Base-by-base conservation (phyloP, 2,113 vertebrate species). In the Oncorhynchus keta region DNA sequence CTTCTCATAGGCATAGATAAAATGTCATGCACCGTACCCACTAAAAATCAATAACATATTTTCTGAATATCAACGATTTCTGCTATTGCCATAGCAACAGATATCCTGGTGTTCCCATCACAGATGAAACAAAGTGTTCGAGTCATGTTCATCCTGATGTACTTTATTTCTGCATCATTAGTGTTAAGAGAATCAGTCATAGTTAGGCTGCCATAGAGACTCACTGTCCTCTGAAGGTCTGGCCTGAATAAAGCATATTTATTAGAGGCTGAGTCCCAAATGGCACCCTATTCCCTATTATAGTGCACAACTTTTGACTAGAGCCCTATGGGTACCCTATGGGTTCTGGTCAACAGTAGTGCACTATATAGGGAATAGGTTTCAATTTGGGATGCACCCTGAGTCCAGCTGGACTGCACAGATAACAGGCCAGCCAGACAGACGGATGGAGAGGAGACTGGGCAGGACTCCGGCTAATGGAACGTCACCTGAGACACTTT, bases 391-490 rank as follows among this genome's bases (percentile, higher is more conserved):
- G 51, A 62, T n/a, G 7, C 20, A 62, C 1, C 59, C 59, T 18
- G 51, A 14, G 13, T 55, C 51, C 51, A 22, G 67, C 69, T 70
- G 39, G 39, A 45, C 62, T 24, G 22, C 62, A n/a, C 65, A 48
- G 68, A 70, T 70, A 70, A 49, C 39, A 61, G 49, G 67, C 49
- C 39, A 49, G 68, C 39, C 39, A 11, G 71, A 62, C 72, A 73
- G 79, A 35, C 66, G 68, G 79, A 73, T 62, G 68, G 74, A 62
- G 51, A 39, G 69, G 68, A 72, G 51, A 39, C 73, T n/a, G 28
- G 73, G 61, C 22, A 55, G 3, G n/a, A 55, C 45, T 28, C 12
- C 49, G 66, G 32, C 49, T 67, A 68, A 73, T 61, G 77, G 69
- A 24, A 26, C 59, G 9, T 65, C 51, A 62, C 48, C 73, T 51